Evolutionary conservation across 2,113 vertebrate species (phyloP).

Genomic region (Hippocampus comes): DNA sequence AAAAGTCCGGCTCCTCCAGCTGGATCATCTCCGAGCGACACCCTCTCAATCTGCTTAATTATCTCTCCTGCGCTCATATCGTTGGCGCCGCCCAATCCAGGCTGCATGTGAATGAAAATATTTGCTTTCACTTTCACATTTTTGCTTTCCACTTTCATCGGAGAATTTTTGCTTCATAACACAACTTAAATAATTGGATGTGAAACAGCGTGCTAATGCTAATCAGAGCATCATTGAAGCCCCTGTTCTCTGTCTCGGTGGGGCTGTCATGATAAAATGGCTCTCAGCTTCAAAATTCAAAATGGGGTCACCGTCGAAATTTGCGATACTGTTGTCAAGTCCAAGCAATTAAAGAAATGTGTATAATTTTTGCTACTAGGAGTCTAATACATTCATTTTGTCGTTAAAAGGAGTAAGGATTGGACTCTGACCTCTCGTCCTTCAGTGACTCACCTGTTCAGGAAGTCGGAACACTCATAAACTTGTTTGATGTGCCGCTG

Average conservation of each 20-base stretch:
- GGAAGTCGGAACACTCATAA: conserved; percentile 7
- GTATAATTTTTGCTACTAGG: background rate
- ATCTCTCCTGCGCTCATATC: conserved; percentile 64
- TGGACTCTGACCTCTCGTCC: conserved; percentile 1
- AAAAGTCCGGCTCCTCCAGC: conserved; percentile 69
- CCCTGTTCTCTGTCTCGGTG: background rate
- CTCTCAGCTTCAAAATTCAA: conserved; percentile 1
- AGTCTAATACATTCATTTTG: conserved; percentile 6
- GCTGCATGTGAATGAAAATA: conserved; percentile 38
- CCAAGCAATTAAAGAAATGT: conserved; percentile 4
- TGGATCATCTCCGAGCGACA: conserved; percentile 77
- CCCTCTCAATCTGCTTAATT: conserved; percentile 79
- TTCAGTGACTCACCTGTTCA: conserved; percentile 24
- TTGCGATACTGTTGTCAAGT: conserved; percentile 56
- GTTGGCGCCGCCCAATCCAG: conserved; percentile 32
- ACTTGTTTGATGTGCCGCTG: conserved; percentile 7
- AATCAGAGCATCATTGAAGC: background rate
- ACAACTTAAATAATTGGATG: background rate
- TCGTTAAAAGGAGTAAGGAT: background rate
- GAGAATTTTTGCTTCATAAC: background rate
- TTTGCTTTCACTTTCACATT: background rate
- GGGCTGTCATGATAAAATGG: too few species aligned
- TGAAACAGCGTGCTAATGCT: background rate
- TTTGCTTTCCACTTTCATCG: background rate
- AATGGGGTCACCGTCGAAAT: conserved; percentile 52